phyloP scores from a whole-genome alignment of 2,888 invertebrate genomes.

The Ochropleura plecta region DNA sequence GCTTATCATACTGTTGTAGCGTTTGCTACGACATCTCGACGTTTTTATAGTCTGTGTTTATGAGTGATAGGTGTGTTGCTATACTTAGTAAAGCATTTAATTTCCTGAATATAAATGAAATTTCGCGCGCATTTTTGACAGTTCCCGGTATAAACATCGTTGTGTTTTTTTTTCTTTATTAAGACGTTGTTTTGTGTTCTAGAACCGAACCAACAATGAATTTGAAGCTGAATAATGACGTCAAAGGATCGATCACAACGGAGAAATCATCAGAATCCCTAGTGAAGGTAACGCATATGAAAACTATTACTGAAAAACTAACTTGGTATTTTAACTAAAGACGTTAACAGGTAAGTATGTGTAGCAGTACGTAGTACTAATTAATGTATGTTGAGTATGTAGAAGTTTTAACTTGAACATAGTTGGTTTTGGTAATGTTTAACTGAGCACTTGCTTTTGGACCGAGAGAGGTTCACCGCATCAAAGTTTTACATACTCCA shows the following conservation, averaged over 20 bases:
- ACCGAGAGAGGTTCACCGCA: constrained; percentile 6
- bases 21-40: constrained; percentile 17
- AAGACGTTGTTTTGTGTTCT: constrained; percentile 62
- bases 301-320: constrained; percentile 7
- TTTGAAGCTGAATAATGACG: constrained; percentile 85
- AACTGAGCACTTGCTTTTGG: constrained; percentile 21
- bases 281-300: constrained; percentile 77
- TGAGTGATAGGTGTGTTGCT: constrained; percentile 76
- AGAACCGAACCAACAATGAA: constrained; percentile 80
- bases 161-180: constrained; percentile 32
- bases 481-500: constrained; percentile 15
- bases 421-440: constrained; percentile 41
- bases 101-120: background rate
- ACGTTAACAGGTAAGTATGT: constrained; percentile 3
- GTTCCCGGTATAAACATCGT: background rate
- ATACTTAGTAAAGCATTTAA: constrained; percentile 2
- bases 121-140: constrained; percentile 18
- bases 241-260: constrained; percentile 75
- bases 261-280: constrained; percentile 77
- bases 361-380: constrained; percentile 1
- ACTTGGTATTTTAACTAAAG: constrained; percentile 24
- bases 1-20: constrained; percentile 31
- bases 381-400: constrained; percentile 20
- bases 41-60: constrained; percentile 64
- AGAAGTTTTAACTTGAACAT: constrained; percentile 19